Percentiles rank a stretch among this genome's conserved stretches.
Evolutionary conservation across 2,888 invertebrate species (phyloP).

Genomic region (Temnothorax rugatulus): DNA sequence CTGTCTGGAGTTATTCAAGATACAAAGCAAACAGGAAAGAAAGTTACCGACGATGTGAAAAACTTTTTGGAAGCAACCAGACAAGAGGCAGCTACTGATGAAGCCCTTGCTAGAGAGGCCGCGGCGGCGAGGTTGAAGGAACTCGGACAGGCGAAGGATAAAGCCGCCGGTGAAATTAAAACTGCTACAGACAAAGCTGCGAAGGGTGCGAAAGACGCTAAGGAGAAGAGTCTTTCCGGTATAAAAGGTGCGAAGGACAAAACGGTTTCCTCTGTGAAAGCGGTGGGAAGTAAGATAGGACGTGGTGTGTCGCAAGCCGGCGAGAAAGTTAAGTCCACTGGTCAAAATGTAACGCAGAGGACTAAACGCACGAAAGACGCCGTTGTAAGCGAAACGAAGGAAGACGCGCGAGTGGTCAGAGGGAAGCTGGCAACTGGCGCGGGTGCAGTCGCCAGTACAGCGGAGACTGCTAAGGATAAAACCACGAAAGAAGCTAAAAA

Average conservation of each 20-base stretch:
- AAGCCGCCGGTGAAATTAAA: constrained; percentile 37
- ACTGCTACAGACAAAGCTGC: neutral
- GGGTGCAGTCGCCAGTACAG: constrained; percentile 59
- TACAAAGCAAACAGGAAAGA: constrained; percentile 81
- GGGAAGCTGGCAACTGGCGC: constrained; percentile 48
- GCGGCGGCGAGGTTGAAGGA: constrained; percentile 64
- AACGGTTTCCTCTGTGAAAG: constrained; percentile 7
- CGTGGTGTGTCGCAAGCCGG: constrained; percentile 9
- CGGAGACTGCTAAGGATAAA: constrained; percentile 73
- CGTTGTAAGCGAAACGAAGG: constrained; percentile 7
- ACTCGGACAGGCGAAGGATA: constrained; percentile 49
- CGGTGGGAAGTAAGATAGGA: neutral
- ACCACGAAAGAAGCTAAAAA: constrained; percentile 60
- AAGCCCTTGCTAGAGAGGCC: constrained; percentile 70
- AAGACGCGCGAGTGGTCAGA: constrained; percentile 49
- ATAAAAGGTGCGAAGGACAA: constrained; percentile 46
- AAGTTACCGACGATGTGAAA: constrained; percentile 85
- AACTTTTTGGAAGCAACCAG: constrained; percentile 80
- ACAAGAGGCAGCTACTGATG: constrained; percentile 86
- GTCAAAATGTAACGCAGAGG: constrained; percentile 19
- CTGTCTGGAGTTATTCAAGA: constrained; percentile 61
- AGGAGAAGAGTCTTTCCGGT: constrained; percentile 67
- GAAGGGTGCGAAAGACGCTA: constrained; percentile 41
- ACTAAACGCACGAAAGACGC: constrained; percentile 27
- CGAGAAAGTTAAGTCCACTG: constrained; percentile 22